phyloP scores from a whole-genome alignment of 64 coral and sea anemone genomes.

The Montipora capricornis region DNA sequence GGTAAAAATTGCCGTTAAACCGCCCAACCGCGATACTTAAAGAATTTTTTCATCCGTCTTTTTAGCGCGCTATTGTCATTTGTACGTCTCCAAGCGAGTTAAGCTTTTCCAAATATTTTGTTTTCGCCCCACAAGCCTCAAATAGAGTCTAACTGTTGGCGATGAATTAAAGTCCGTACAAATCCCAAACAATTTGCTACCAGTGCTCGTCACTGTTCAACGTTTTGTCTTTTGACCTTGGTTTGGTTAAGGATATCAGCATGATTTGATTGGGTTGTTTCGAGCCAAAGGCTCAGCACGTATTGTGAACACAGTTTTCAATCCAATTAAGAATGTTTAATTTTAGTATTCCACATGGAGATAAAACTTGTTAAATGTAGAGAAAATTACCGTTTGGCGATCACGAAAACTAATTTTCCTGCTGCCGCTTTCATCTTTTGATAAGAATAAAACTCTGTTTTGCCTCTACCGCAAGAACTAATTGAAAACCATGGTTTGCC shows the following conservation, averaged over 20 bases:
- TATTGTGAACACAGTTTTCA: constrained; percentile 6
- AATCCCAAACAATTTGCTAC: constrained; percentile 14
- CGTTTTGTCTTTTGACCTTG: constrained; percentile 22
- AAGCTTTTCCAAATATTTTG: constrained; percentile 43
- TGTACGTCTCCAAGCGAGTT: background rate
- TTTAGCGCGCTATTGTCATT: background rate
- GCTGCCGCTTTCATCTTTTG: background rate
- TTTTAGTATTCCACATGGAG: constrained; percentile 17
- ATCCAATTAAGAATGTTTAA: background rate
- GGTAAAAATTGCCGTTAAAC: constrained; percentile 24
- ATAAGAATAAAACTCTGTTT: background rate
- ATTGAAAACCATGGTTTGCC: background rate
- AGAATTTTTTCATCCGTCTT: constrained; percentile 17
- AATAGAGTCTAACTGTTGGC: constrained; percentile 4
- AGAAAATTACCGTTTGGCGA: background rate
- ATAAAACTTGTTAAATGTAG: background rate
- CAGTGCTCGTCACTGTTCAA: background rate
- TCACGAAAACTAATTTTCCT: background rate
- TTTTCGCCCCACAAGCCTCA: background rate
- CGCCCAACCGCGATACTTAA: background rate
- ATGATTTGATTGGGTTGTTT: constrained; percentile 7
- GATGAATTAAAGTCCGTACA: background rate
- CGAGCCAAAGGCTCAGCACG: constrained; percentile 29
- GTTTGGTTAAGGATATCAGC: background rate
- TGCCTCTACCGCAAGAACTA: background rate